A percentile compares a stretch with the other conserved stretches of the same genome.
Evolutionary conservation across 2,888 invertebrate species (phyloP).

Genomic region (Ochropleura leucogaster): DNA sequence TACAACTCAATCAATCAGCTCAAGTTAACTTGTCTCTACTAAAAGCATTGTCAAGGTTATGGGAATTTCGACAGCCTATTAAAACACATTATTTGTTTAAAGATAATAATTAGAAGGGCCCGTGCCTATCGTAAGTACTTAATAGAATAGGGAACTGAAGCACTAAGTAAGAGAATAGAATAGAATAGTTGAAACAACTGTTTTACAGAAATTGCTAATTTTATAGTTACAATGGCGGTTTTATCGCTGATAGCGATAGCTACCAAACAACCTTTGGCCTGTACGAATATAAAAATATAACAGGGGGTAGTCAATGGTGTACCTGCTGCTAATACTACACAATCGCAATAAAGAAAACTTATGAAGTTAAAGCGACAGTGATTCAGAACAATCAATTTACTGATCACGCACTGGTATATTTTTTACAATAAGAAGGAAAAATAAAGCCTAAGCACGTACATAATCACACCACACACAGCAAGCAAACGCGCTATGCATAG

Average conservation of each 20-base stretch:
- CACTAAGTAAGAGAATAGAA: too few species aligned
- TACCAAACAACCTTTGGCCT: too few species aligned
- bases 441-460: slow-evolving; percentile 17
- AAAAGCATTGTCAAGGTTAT: slow-evolving; percentile 3
- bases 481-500: slow-evolving; percentile 22
- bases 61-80: not conserved
- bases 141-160: not conserved
- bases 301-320: too few species aligned
- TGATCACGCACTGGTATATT: slow-evolving; percentile 30
- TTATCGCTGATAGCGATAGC: too few species aligned
- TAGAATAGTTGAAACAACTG: too few species aligned
- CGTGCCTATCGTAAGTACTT: not conserved
- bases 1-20: too few species aligned
- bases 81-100: not conserved
- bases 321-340: too few species aligned
- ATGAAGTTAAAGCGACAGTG: not conserved
- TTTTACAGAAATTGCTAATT: too few species aligned
- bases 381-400: slow-evolving; percentile 3
- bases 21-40: not conserved
- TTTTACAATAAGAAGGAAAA: slow-evolving; percentile 24
- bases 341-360: not conserved
- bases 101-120: not conserved
- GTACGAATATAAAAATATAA: too few species aligned
- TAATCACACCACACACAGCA: slow-evolving; percentile 33
- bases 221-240: too few species aligned